Evolutionary conservation across 2,888 invertebrate genomes (phyloP).

Genomic region (Trichogramma evanescens): DNA sequence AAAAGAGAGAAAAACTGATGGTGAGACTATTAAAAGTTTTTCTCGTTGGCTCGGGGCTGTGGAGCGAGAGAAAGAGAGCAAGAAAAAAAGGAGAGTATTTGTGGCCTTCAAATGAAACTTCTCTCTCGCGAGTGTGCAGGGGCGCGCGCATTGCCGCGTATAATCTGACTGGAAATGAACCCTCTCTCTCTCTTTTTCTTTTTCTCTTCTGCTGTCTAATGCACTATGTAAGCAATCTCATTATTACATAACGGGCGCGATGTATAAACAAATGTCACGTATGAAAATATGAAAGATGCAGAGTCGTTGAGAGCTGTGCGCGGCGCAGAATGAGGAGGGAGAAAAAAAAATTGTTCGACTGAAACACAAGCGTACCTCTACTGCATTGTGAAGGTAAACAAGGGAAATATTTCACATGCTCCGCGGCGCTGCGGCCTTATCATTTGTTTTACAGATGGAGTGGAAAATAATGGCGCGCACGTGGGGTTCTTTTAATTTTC

Average conservation of each 20-base stretch:
- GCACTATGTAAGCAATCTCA: constrained; percentile 15
- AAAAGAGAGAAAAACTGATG: not conserved
- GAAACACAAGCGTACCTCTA: too few relatives aligned
- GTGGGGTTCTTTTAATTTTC: too few relatives aligned
- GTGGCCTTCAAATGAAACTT: constrained; percentile 11
- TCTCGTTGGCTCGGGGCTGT: not conserved
- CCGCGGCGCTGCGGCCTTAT: constrained; percentile 3
- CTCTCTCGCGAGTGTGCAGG: not conserved
- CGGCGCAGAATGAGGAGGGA: constrained; percentile 15
- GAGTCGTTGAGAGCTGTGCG: not conserved
- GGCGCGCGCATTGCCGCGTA: not conserved
- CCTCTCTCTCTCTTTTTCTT: not conserved
- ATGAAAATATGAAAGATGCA: constrained; percentile 4
- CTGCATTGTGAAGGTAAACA: too few relatives aligned
- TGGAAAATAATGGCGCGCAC: too few relatives aligned
- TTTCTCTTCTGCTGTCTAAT: constrained; percentile 1
- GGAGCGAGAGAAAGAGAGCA: too few relatives aligned
- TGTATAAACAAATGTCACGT: constrained; percentile 13
- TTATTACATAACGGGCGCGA: constrained; percentile 8
- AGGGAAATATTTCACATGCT: constrained; percentile 4
- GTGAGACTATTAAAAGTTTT: constrained; percentile 15
- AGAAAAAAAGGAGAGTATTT: not conserved
- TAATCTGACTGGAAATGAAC: too few relatives aligned
- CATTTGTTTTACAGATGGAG: too few relatives aligned
- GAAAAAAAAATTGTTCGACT: constrained; percentile 16